Evolutionary conservation across 2,888 invertebrate genomes (phyloP).

Genomic region (Stegophylla sp.): DNA sequence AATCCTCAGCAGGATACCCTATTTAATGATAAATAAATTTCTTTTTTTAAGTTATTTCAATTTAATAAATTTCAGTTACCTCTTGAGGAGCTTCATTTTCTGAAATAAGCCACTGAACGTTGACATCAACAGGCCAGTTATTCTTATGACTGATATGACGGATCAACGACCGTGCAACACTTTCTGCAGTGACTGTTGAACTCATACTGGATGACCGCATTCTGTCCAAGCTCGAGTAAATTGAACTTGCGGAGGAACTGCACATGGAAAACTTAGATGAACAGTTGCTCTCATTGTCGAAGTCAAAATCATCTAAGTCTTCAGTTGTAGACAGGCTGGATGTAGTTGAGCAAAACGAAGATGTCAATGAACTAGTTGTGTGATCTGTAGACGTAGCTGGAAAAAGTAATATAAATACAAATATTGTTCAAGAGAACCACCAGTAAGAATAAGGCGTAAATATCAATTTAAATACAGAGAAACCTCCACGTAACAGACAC

Average conservation of each 20-base stretch:
- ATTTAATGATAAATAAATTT: too few relatives aligned
- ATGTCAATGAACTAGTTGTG: slow-evolving; percentile 68
- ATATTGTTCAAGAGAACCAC: not conserved
- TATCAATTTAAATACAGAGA: too few relatives aligned
- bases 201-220: slow-evolving; percentile 63
- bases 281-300: slow-evolving; percentile 65
- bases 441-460: not conserved
- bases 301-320: slow-evolving; percentile 67
- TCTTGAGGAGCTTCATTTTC: slow-evolving; percentile 79
- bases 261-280: slow-evolving; percentile 68
- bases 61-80: slow-evolving; percentile 64
- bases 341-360: slow-evolving; percentile 66
- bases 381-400: slow-evolving; percentile 68
- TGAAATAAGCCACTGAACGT: slow-evolving; percentile 80
- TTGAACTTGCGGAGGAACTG: slow-evolving; percentile 67
- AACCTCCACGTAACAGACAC: too few relatives aligned
- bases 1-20: too few relatives aligned
- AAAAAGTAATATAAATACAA: slow-evolving; percentile 7
- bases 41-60: too few relatives aligned
- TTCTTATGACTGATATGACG: slow-evolving; percentile 76
- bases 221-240: slow-evolving; percentile 70
- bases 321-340: slow-evolving; percentile 66
- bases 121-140: slow-evolving; percentile 78
- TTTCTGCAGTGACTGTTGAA: slow-evolving; percentile 71
- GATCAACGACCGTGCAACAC: slow-evolving; percentile 78